Conservation (phyloP, 2,113 vertebrate genomes). For the Nesoenas mayeri region DNA sequence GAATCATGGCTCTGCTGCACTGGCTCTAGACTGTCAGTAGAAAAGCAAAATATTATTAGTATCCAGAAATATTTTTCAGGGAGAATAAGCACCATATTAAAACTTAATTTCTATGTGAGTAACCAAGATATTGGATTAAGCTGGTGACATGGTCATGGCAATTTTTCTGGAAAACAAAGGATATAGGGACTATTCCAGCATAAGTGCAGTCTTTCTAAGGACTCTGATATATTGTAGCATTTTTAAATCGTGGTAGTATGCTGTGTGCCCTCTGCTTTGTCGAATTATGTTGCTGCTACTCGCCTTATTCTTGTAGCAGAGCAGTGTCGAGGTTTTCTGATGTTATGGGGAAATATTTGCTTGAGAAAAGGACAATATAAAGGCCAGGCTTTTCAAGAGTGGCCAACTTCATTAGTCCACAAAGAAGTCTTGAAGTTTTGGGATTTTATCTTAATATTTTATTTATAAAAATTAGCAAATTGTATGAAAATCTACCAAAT, state of each 20-base stretch:
- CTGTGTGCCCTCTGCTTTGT: not conserved
- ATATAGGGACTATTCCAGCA: not conserved
- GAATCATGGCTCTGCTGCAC: not conserved
- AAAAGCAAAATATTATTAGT: not conserved
- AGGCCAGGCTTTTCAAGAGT: not conserved
- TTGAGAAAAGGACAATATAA: not conserved
- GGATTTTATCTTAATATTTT: not conserved
- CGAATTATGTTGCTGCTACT: accelerated
- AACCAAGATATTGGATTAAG: not conserved
- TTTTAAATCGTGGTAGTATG: not conserved
- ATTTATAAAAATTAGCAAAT: not conserved
- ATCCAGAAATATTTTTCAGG: not conserved
- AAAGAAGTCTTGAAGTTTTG: not conserved
- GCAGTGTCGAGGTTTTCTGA: not conserved
- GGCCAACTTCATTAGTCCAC: not conserved
- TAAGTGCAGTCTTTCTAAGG: not conserved
- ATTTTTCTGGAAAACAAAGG: not conserved
- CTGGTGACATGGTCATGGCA: not conserved
- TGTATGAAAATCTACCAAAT: not conserved
- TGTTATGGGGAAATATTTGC: not conserved
- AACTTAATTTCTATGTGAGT: not conserved
- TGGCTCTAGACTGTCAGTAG: not conserved
- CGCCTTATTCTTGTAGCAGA: not conserved
- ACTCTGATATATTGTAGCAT: not conserved
- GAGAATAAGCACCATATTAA: not conserved